Evolutionary conservation across 2,797 vertebrate genomes (phyloP), one percentile per base, ranked within the genome.

Genomic region (Pelodytes ibericus): DNA sequence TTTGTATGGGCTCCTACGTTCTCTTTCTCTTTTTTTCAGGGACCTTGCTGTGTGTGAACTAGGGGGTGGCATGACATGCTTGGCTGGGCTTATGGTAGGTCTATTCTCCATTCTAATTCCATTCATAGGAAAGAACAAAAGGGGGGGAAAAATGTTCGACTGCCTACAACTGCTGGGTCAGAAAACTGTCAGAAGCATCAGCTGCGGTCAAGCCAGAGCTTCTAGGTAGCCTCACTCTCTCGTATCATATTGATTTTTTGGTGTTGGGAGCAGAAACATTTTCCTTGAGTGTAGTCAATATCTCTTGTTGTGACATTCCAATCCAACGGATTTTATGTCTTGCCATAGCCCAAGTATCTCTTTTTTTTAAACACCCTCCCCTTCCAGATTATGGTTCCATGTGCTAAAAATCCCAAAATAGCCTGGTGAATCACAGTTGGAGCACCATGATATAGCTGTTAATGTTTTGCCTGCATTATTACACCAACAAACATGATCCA

Each of bases 11-110:
- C 90, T 91, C 90, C 88, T 88, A 86, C 89, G 83, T 90, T 88
- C 90, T 88, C 89, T 90, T 92, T 91, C 88, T 91, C 88, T 94
- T 84, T 92, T 87, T 94, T 91, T 85, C 93, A 99, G 97, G 91
- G 96, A 94, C 87, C 94, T 96, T 87, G 92, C 94, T 87, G 96
- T 98, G 92, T 99, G 97, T 89, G 97, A 99, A 92, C 92, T 99
- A 89, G 97, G 97, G 89, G 96, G 97, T 93, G 97, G 97, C 85
- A 98, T 99, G 97, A 98, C 97, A 89, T 98, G 96, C 93, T 96
- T 99, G 86, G 96, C 96, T 88, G 97, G 96, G 84, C 95, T 99
- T 89, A 98, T 98, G 96, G 97, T 99, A 98, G 95, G 96, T 95
- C 87, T 92, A 91, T 92, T 92, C 91, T 93, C 91, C 89, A 92